Evolutionary conservation across 2,888 invertebrate genomes (phyloP).

Genomic region (Cecidostiba fungosa): DNA sequence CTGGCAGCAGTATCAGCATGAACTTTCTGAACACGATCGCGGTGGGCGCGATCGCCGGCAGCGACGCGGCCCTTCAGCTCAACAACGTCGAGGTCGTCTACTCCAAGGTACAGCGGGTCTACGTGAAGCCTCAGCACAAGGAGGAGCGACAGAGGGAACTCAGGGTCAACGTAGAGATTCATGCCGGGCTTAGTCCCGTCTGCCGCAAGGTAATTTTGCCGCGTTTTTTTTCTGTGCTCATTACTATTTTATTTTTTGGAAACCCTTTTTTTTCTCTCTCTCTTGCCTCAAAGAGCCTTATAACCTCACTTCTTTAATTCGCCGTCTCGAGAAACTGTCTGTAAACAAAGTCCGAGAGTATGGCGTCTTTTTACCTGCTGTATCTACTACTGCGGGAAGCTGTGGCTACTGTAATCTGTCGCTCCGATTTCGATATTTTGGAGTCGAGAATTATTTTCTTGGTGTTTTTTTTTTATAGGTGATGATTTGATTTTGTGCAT

Average conservation of each 20-base stretch:
- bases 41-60: conserved; percentile 68
- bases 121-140: conserved; percentile 77
- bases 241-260: not conserved
- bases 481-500: no score
- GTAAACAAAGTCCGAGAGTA: conserved; percentile 31
- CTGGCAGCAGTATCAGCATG: conserved; percentile 67
- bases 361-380: conserved; percentile 12
- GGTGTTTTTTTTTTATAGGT: not conserved
- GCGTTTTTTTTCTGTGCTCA: not conserved
- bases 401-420: not conserved
- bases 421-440: not conserved
- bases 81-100: conserved; percentile 79
- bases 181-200: conserved; percentile 78
- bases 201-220: conserved; percentile 75
- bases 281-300: not conserved
- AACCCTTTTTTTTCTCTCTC: not conserved
- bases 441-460: not conserved
- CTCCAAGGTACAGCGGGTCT: conserved; percentile 77
- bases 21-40: conserved; percentile 76
- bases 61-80: conserved; percentile 76
- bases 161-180: conserved; percentile 78
- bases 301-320: not conserved
- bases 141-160: conserved; percentile 78
- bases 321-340: conserved; percentile 1
- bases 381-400: not conserved